Percentiles rank a stretch among this genome's conserved stretches.
Evolutionary conservation across 1,140 invertebrate genomes (phyloP).

Genomic region (Drosophila novamexicana): DNA sequence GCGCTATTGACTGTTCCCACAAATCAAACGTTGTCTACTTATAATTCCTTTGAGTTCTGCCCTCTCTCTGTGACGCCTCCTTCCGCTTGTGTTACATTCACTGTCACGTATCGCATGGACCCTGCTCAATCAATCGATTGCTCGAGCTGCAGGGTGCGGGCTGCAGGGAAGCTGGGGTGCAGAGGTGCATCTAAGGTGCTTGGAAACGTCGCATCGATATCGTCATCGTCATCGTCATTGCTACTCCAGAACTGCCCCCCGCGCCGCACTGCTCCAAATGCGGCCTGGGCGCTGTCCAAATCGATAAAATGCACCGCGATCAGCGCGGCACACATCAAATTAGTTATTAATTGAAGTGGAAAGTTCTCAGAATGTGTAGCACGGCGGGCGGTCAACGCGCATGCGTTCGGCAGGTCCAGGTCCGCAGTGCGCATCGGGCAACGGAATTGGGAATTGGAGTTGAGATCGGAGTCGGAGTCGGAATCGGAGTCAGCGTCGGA

Average conservation of each 20-base stretch:
- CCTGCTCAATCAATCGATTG: conserved; percentile 71
- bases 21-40: conserved; percentile 53
- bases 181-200: conserved; percentile 70
- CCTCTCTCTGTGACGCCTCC: conserved; percentile 22
- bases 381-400: conserved; percentile 79
- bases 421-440: conserved; percentile 13
- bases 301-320: conserved; percentile 79
- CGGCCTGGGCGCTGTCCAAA: conserved; percentile 73
- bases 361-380: conserved; percentile 81
- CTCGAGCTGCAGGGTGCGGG: conserved; percentile 38
- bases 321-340: conserved; percentile 80
- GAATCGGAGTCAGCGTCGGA: no score
- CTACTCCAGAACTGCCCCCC: neutral
- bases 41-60: conserved; percentile 41
- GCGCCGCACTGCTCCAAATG: conserved; percentile 61
- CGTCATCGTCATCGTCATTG: conserved; percentile 29
- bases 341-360: conserved; percentile 83
- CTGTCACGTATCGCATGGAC: conserved; percentile 68
- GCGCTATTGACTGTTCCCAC: neutral
- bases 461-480: conserved; percentile 1
- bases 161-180: neutral
- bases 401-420: conserved; percentile 48
- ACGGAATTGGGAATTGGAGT: conserved; percentile 17
- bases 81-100: conserved; percentile 49
- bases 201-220: conserved; percentile 56